These are phyloP conservation scores for Cataglyphis hispanica DNA, from an alignment of 1,140 invertebrate species.

Conservation along the genomic window DNA sequence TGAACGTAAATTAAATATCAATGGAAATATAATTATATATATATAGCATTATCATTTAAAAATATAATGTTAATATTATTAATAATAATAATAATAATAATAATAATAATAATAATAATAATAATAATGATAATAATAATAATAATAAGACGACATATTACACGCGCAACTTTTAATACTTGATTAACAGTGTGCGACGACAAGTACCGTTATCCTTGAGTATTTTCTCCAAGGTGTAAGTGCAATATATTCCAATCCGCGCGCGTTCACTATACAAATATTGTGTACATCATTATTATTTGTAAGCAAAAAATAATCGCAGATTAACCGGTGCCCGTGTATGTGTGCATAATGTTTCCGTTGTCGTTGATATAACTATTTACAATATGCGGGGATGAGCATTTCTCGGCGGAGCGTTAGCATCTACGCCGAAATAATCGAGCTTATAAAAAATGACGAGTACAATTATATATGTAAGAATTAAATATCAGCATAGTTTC, in stretches of 20 bases:
- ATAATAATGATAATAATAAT: conserved; percentile 60
- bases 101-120: conserved; percentile 34
- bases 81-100: conserved; percentile 42
- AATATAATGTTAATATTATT: conserved; percentile 41
- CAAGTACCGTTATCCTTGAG: conserved; percentile 45
- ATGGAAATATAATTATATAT: conserved; percentile 7
- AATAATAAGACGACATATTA: conserved; percentile 47
- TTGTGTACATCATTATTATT: conserved; percentile 57
- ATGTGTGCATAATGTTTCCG: conserved; percentile 10
- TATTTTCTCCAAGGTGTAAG: conserved; percentile 31
- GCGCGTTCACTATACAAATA: conserved; percentile 4
- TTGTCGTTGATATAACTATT: conserved; percentile 17
- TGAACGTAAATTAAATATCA: conserved; percentile 83
- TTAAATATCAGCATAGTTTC: conserved; percentile 46
- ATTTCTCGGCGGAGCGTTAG: conserved; percentile 1
- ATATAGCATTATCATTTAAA: conserved; percentile 28
- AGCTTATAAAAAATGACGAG: conserved; percentile 4
- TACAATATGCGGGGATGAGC: conserved; percentile 25
- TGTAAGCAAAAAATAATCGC: conserved; percentile 74
- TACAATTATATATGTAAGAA: conserved; percentile 20
- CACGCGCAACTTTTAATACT: conserved; percentile 42
- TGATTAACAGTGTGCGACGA: conserved; percentile 50
- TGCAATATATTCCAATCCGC: not conserved
- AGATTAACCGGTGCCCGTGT: conserved; percentile 56
- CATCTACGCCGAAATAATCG: not conserved